Percentiles rank a stretch among this genome's conserved stretches.
These are phyloP conservation scores for Elephantulus edwardii DNA, from an alignment of 2,113 vertebrate genomes.

Conservation along the genomic window DNA sequence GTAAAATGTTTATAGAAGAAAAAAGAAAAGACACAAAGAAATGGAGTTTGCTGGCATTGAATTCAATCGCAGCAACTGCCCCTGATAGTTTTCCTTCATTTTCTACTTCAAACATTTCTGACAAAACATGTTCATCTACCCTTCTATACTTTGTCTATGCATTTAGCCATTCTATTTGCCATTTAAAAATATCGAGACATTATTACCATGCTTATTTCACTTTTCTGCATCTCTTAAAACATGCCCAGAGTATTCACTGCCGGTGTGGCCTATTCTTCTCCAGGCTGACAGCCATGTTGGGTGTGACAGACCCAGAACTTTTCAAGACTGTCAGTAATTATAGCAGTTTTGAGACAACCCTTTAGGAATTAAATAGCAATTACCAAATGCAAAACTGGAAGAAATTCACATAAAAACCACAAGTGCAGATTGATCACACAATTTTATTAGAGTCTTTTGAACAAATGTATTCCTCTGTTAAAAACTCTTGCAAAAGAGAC, in stretches of 20 bases:
- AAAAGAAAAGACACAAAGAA: constrained; percentile 81
- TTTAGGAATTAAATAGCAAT: constrained; percentile 65
- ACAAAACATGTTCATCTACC: constrained; percentile 64
- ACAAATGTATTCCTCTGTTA: constrained; percentile 86
- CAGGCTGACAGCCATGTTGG: not conserved
- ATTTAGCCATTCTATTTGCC: constrained; percentile 68
- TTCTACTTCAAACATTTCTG: constrained; percentile 68
- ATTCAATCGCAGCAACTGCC: constrained; percentile 74
- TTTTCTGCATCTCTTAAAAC: constrained; percentile 49
- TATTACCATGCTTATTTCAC: constrained; percentile 40
- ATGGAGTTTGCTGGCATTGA: constrained; percentile 83
- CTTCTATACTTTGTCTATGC: constrained; percentile 50
- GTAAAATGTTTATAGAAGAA: constrained; percentile 81
- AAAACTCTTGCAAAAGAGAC: constrained; percentile 86
- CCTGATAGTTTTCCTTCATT: constrained; percentile 67
- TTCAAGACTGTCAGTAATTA: not conserved
- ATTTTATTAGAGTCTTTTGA: constrained; percentile 87
- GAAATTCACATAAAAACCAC: constrained; percentile 84
- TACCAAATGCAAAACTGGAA: constrained; percentile 74
- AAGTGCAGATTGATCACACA: constrained; percentile 85
- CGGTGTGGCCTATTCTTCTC: not conserved
- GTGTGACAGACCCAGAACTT: constrained; percentile 54
- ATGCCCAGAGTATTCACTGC: constrained; percentile 14
- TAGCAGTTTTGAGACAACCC: constrained; percentile 29
- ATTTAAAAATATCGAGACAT: constrained; percentile 52